Evolutionary conservation across 2,888 invertebrate genomes (phyloP), one percentile per base, ranked within the genome.

Genomic region (Clanis bilineata): DNA sequence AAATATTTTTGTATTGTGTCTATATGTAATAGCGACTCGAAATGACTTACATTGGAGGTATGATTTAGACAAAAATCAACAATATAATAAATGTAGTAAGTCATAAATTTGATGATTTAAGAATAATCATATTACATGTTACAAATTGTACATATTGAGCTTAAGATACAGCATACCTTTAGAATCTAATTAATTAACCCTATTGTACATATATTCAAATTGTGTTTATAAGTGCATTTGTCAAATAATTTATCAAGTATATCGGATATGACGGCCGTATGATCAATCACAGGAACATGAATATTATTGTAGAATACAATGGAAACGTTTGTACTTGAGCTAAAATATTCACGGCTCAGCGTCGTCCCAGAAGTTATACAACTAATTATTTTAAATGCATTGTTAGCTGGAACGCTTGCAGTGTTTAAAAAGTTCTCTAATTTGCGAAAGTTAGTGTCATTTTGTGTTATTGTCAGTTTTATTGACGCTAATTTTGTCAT

Each of bases 201-300:
- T 70, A 73, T 72, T 71, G 70, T 73, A 69, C 59, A 57, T 65
- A 65, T 60, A 65, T 68, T 71, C 59, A 65, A 77, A 72, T 70
- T 71, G 71, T 68, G 69, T 73, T 69, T 68, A 65, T 71, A 67
- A 62, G 61, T 63, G 61, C 65, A 73, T 76, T 74, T 74, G 70
- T 76, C 70, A 69, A 71, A 69, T 60, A 70, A 68, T 72, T 56
- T 61, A 66, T 69, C 62, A 69, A 64, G 39, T 59, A 39, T 64
- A 71, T 73, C 65, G 66, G 64, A 58, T 62, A 57, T 61, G 64
- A 65, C 66, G 62, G 67, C 58, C 62, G 61, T 63, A 56, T 56
- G 59, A 70, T 72, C 65, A 68, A 70, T 73, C 68, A 69, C 59
- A 57, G 43, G 32, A 51, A 51, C 32, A 51, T 4, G 51, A 32